Evolutionary conservation across 53 echinoderm and acorn worm genomes (phyloP), one percentile per base, ranked within the genome.

Genomic region (Echinometra lucunter): DNA sequence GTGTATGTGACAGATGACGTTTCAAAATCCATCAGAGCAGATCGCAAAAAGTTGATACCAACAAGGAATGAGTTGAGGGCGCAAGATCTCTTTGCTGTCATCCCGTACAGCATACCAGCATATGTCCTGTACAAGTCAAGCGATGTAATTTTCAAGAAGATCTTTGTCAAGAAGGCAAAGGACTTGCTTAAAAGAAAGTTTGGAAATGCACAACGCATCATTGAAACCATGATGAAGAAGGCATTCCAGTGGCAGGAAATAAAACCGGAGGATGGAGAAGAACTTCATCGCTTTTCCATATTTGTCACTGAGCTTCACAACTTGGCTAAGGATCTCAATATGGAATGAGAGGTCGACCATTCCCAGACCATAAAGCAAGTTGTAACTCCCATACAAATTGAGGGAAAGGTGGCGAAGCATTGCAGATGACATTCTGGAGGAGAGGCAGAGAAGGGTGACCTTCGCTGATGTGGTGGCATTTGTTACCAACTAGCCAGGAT

Each of bases 361-460:
- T 75, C 92, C 10, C 75, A 74, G 16, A 92, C 18, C 57, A 74
- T 92, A 2, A 74, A 55, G 56, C 28, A 28, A 57, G 35, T 95
- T 10, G 38, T 95, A 95, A 78, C 95, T 95, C 27, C 90, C 95
- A 37, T 95, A 90, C 66, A 74, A 57, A 57, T 38, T 95, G 42
- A 89, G 95, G 38, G 95, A 95, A 35, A 90, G 91, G 55, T 95
- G 95, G 95, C 56, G 95, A 49, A 37, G 37, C 18, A 3, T 90
- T 1, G 60, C 90, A 3, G 95, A 95, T 56, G 56, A 56, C 56
- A 56, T 56, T 13, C 56, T 56, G 56, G 49, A 49, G 9, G 49
- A 6, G 49, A 49, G 9, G 49, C 4, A 49, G 49, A 49, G 49
- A 49, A 49, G 49, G 49, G 49, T 49, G 49, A 49, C 49, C 9